Evolutionary conservation across 2,888 invertebrate species (phyloP).

Genomic region (Cheilosia scutellata): DNA sequence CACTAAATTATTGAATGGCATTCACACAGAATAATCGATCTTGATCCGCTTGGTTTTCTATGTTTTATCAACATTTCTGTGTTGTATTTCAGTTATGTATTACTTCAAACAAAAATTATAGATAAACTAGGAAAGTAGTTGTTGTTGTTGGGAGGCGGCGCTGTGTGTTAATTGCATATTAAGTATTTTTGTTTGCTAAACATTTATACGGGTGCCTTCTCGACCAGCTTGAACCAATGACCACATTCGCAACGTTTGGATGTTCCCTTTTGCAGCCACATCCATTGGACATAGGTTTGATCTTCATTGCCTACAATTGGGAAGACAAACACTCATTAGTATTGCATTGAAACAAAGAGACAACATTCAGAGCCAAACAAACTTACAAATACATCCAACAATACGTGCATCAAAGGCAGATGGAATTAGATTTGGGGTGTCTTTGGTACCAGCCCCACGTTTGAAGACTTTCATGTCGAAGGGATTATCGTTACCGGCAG

Average conservation of each 20-base stretch:
- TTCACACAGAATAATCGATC: slow-evolving; percentile 42
- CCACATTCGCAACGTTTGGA: slow-evolving; percentile 98
- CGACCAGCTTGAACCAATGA: slow-evolving; percentile 96
- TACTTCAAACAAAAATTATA: slow-evolving; percentile 64
- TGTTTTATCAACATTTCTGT: slow-evolving; percentile 52
- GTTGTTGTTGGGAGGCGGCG: slow-evolving; percentile 36
- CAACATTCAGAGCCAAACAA: slow-evolving; percentile 10
- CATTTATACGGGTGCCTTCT: slow-evolving; percentile 89
- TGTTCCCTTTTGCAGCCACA: slow-evolving; percentile 96
- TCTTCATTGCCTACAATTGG: slow-evolving; percentile 91
- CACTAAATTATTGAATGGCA: slow-evolving; percentile 33
- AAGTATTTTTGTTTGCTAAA: slow-evolving; percentile 22
- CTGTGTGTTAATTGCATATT: slow-evolving; percentile 28
- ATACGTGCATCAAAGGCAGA: slow-evolving; percentile 95
- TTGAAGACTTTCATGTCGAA: slow-evolving; percentile 93
- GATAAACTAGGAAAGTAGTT: slow-evolving; percentile 73
- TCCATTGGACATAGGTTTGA: slow-evolving; percentile 94
- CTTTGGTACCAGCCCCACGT: slow-evolving; percentile 92
- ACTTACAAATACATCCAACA: slow-evolving; percentile 96
- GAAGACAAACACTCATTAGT: neutral
- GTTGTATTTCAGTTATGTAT: slow-evolving; percentile 67
- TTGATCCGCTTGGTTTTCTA: slow-evolving; percentile 11
- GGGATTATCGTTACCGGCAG: slow-evolving; percentile 95
- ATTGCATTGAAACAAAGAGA: neutral
- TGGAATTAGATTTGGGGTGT: slow-evolving; percentile 94